Evolutionary conservation across 2,113 vertebrate genomes (phyloP), one percentile per base, ranked within the genome.

Genomic region (Heptranchias perlo): DNA sequence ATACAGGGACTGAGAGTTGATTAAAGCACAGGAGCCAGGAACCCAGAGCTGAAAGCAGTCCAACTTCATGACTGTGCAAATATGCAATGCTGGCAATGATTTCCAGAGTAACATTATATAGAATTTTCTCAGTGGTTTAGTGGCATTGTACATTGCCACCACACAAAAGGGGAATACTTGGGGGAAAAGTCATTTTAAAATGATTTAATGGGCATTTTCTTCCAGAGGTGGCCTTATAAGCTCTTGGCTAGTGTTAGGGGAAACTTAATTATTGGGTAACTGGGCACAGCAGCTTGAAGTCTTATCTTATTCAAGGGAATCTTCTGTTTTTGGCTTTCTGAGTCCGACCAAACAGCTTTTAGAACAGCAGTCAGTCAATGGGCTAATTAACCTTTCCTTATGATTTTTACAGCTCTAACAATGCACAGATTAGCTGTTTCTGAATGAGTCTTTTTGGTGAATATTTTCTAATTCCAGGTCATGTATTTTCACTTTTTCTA

Each of bases 341-440:
- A 49, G 25, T 35, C 47, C 65, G 0, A 49, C 39, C 47, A 52
- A 49, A 52, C 25, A n/a, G 35, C 87, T 93, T 62, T 93, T 39
- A 61, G 54, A 93, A n/a, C 35, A 95, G 28, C 44, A 69, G 21
- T 35, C 87, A 91, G 87, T 95, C 94, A 95, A 67, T 69, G 44
- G 65, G 49, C 44, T 95, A 95, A 95, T 95, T 95, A 95, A 95
- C 65, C 65, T 93, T 23, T 23, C 31, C 58, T 95, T 73, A 35
- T 69, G 47, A 95, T 52, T 49, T 69, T 31, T 52, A 52, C 64
- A 95, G 94, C 13, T 95, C 39, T 67, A 28, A 73, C 93, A 47
- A 67, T 94, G 49, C 93, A 44, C 44, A 69, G 94, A 28, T 73
- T 95, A 95, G 47, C 39, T 65, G 35, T 95, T 95, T 35, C 28